Percentiles rank a stretch among this genome's conserved stretches.
Conservation (phyloP, 2,113 vertebrate genomes). For the Prunella himalayana region DNA sequence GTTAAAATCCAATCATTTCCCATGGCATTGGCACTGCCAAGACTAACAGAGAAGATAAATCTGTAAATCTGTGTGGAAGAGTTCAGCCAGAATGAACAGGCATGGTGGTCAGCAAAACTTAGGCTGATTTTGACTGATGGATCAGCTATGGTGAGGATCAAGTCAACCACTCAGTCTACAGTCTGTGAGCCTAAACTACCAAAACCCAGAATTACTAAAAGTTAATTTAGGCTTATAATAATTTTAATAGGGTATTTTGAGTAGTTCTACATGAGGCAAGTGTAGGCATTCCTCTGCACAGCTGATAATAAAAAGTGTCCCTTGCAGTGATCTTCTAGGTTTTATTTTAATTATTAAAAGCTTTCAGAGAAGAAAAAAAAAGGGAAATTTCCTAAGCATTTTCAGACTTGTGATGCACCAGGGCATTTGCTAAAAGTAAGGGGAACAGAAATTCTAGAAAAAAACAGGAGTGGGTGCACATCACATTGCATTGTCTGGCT, state of each 20-base stretch:
- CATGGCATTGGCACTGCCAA: not conserved
- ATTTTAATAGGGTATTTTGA: not conserved
- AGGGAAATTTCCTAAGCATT: not conserved
- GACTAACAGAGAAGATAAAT: not conserved
- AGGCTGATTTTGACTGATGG: not conserved
- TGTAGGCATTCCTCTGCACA: not conserved
- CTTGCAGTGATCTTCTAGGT: not conserved
- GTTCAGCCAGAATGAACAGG: not conserved
- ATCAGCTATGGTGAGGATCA: not conserved
- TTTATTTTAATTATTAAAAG: not conserved
- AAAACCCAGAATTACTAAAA: not conserved
- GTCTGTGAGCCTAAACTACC: not conserved
- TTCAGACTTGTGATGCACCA: not conserved
- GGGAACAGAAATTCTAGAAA: not conserved
- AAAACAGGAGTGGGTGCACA: rapidly evolving
- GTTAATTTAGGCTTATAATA: not conserved
- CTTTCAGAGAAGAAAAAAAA: not conserved
- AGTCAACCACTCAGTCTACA: not conserved
- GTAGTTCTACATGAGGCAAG: not conserved
- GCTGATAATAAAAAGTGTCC: not conserved
- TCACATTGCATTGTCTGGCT: not conserved
- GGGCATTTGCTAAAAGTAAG: not conserved
- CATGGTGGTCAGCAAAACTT: not conserved
- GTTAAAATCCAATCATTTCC: not conserved
- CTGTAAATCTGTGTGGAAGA: not conserved